Base-by-base conservation (phyloP, 2,797 vertebrate species). In the Florisuga fusca region DNA sequence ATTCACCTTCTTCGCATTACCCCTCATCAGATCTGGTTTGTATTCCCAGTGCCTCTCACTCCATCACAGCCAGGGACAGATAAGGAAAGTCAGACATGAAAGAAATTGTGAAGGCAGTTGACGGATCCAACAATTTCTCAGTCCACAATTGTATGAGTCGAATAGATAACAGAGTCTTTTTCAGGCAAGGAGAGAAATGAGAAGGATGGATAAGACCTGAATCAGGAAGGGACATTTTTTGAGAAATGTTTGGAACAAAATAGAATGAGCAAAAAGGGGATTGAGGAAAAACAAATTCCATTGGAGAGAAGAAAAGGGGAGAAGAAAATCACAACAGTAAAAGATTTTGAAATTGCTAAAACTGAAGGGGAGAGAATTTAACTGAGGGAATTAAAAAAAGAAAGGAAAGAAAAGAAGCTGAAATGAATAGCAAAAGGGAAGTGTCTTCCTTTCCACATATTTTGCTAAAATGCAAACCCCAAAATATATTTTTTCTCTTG, bases 41-140 rank as follows among this genome's bases (percentile, higher is more conserved):
- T 74, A 51, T 76, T 83, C 68, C 75, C 13, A 27, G 26, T 36
- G n/a, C 38, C 26, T 55, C 50, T 93, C 38, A 83, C 27, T 88
- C 53, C 54, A 68, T 41, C 57, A 83, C 57, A 74, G 36, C 36
- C 34, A 73, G n/a, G 22, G 12, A 80, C 19, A 71, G 75, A 92
- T 58, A 92, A 93, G 53, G 19, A 75, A 81, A 87, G 33, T 51
- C 80, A 80, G 84, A 61, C 29, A 54, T n/a, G 23, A 94, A 90
- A 88, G 41, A 71, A 93, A 79, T 43, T 20, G 38, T 79, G 41
- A 73, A 80, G 9, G 33, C 36, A 29, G 31, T 64, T 90, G 41
- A 19, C 27, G 54, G 51, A 67, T 89, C 45, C 69, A 88, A 73
- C 10, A 76, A 6, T 86, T 93, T 93, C 48, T 91, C 55, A 94